Evolutionary conservation across 2,113 vertebrate species (phyloP).

Genomic region (Anolis carolinensis): DNA sequence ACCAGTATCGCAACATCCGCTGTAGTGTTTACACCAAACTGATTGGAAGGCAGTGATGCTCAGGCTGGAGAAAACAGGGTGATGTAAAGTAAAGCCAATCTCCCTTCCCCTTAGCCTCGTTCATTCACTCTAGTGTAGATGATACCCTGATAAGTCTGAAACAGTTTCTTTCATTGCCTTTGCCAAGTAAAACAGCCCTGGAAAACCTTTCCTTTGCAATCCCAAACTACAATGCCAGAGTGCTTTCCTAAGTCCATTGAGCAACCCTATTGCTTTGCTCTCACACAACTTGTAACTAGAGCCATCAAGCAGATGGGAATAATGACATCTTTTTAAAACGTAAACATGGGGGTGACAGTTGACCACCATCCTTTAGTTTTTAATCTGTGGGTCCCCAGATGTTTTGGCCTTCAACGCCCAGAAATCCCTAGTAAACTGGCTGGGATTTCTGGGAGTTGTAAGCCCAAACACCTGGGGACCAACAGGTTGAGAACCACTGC

Average conservation of each 20-base stretch:
- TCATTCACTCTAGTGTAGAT: too few species aligned
- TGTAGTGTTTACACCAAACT: background rate
- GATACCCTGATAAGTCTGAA: background rate
- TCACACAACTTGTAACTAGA: background rate
- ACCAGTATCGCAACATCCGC: background rate
- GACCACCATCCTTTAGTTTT: background rate
- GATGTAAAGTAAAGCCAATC: background rate
- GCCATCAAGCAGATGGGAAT: background rate
- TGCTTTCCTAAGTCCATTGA: background rate
- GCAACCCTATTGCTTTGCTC: background rate
- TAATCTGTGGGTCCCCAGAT: too few species aligned
- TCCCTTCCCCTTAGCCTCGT: background rate
- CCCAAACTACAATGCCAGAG: background rate
- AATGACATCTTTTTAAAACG: background rate
- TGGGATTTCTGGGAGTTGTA: too few species aligned
- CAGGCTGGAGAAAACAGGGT: too few species aligned
- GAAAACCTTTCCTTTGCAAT: background rate
- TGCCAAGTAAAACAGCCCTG: background rate
- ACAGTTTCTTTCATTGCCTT: background rate
- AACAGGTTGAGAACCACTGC: too few species aligned
- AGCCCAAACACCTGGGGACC: too few species aligned
- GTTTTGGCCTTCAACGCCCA: too few species aligned
- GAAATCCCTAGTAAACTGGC: too few species aligned
- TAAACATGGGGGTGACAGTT: background rate
- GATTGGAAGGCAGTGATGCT: background rate